Percentiles rank a stretch among this genome's conserved stretches.
These are phyloP conservation scores for Pelochelys cantorii DNA, from an alignment of 2,797 vertebrate genomes.

Conservation along the genomic window DNA sequence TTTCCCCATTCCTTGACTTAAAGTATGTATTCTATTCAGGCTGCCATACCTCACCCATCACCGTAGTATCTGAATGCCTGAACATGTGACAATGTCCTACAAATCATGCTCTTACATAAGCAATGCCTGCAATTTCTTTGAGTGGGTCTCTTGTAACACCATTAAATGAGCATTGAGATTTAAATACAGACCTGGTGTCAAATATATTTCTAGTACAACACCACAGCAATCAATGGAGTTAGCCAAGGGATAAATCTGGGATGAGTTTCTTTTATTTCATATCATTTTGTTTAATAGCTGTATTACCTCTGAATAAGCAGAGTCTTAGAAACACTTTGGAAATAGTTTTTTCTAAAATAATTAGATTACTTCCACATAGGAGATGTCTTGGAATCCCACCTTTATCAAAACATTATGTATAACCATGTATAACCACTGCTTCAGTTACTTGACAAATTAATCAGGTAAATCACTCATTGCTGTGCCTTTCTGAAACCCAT, in stretches of 20 bases:
- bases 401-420: constrained; percentile 38
- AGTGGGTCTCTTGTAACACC: neutral
- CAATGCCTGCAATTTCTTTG: constrained; percentile 25
- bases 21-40: neutral
- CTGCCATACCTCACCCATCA: neutral
- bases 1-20: neutral
- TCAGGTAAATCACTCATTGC: constrained; percentile 47
- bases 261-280: constrained; percentile 38
- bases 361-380: constrained; percentile 17
- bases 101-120: neutral
- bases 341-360: constrained; percentile 40
- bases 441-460: constrained; percentile 53
- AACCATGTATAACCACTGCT: constrained; percentile 31
- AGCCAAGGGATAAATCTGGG: constrained; percentile 35
- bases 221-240: constrained; percentile 7
- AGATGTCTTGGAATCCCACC: constrained; percentile 31
- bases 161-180: constrained; percentile 26
- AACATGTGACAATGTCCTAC: neutral
- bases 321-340: constrained; percentile 33
- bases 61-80: neutral
- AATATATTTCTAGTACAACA: constrained; percentile 16
- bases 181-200: constrained; percentile 2
- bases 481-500: constrained; percentile 36
- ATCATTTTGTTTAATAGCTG: constrained; percentile 39
- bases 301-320: constrained; percentile 25